Evolutionary conservation across 2,888 invertebrate species (phyloP), one percentile per base, ranked within the genome.

Genomic region (Parascotia fuliginaria): DNA sequence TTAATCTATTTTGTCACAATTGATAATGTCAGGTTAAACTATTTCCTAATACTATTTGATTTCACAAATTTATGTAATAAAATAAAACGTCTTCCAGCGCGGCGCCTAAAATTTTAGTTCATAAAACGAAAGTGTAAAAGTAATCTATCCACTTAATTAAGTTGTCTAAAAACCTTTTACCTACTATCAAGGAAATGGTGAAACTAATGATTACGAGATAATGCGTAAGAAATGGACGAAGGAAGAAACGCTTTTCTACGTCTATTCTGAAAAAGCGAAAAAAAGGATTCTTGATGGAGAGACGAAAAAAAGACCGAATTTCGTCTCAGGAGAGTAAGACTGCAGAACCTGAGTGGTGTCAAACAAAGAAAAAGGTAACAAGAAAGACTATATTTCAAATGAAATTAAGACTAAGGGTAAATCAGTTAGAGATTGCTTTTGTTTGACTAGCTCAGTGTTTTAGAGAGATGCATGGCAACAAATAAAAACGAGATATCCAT

Each of bases 261-360:
- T 85, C 85, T 83, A 82, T 85, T 85, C 83, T 79, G 89, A 88
- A 89, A 90, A 86, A 89, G 85, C 82, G 86, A 87, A 88, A 89
- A n/a, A 89, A 89, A 85, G 83, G 82, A 81, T 85, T 77, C 80
- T 81, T 85, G 85, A 87, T 85, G 84, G 85, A 86, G 85, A 85
- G 79, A 84, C 81, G 86, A 89, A 89, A 91, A 61, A 87, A 89
- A 89, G 79, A 87, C 83, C 81, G 80, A 88, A 90, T 89, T 89
- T 88, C 83, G 90, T 89, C 92, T 91, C 90, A 81, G 78, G 92
- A 91, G 92, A 92, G 84, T 86, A 85, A 88, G 87, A 85, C 88
- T 90, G 87, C 85, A 88, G 87, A 89, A 85, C 86, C 87, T 87
- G 85, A 82, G 80, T 73, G 60, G 60, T 47, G 41, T 39, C 24